Conservation (phyloP, 2,113 vertebrate species). For the Marcusenius ussheri region DNA sequence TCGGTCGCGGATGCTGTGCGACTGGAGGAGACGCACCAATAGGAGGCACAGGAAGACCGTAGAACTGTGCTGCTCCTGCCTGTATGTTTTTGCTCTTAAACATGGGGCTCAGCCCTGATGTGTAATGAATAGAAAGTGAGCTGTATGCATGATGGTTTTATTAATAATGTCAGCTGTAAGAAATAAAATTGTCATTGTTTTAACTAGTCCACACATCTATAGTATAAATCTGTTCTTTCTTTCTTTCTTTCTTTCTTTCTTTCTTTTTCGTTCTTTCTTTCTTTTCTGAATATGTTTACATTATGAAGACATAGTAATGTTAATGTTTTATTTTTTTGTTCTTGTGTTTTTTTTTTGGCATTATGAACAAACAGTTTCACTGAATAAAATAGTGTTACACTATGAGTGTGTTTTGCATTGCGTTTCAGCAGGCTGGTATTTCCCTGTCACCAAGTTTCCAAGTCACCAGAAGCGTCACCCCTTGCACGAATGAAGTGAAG, state of each 20-base stretch:
- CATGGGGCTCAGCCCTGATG: constrained; percentile 30
- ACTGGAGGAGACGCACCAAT: constrained; percentile 68
- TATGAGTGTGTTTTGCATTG: neutral
- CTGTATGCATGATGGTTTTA: constrained; percentile 7
- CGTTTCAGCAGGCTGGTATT: constrained; percentile 9
- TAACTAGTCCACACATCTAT: neutral
- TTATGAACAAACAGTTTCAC: neutral
- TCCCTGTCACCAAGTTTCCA: neutral
- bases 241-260: neutral
- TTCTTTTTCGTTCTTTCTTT: neutral
- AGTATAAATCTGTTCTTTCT: neutral
- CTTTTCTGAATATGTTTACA: neutral
- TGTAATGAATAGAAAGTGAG: constrained; percentile 11
- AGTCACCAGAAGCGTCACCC: neutral
- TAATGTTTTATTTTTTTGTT: neutral
- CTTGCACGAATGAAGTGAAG: neutral
- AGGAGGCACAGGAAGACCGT: constrained; percentile 81
- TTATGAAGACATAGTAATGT: neutral
- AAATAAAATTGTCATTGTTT: constrained; percentile 1
- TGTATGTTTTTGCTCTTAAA: constrained; percentile 27
- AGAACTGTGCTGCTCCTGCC: constrained; percentile 42
- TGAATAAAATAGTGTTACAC: neutral
- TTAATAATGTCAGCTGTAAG: neutral
- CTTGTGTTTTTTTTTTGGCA: neutral
- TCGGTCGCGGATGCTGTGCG: constrained; percentile 34